phyloP scores from a whole-genome alignment of 2,888 invertebrate genomes.

The Hesperia comma region DNA sequence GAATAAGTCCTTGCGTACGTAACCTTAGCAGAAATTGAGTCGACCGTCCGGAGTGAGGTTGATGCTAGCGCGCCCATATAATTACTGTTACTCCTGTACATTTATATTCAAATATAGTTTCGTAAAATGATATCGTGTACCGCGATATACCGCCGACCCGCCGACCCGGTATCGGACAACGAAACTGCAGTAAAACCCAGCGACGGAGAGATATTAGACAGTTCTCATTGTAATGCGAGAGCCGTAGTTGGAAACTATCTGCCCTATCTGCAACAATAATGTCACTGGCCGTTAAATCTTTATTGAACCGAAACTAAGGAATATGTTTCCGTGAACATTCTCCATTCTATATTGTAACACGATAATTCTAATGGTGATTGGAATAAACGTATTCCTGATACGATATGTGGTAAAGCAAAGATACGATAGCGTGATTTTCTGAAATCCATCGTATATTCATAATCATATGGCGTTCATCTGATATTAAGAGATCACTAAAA shows the following conservation, averaged over 20 bases:
- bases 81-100: constrained; percentile 24
- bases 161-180: constrained; percentile 17
- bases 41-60: constrained; percentile 31
- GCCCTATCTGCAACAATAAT: constrained; percentile 11
- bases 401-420: no score
- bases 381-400: background rate
- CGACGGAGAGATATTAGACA: constrained; percentile 20
- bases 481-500: no score
- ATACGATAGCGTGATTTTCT: no score
- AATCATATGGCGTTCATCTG: no score
- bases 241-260: constrained; percentile 19
- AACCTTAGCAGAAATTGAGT: constrained; percentile 21
- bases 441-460: no score
- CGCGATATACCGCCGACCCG: constrained; percentile 12
- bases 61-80: constrained; percentile 23
- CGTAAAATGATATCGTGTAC: constrained; percentile 26
- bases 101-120: constrained; percentile 29
- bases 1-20: constrained; percentile 8
- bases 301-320: constrained; percentile 8
- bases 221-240: constrained; percentile 19
- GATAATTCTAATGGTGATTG: no score
- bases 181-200: constrained; percentile 18
- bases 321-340: background rate
- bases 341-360: background rate
- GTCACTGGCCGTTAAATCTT: constrained; percentile 9